phyloP scores from a whole-genome alignment of 1,140 invertebrate species.

The Planococcus citri region DNA sequence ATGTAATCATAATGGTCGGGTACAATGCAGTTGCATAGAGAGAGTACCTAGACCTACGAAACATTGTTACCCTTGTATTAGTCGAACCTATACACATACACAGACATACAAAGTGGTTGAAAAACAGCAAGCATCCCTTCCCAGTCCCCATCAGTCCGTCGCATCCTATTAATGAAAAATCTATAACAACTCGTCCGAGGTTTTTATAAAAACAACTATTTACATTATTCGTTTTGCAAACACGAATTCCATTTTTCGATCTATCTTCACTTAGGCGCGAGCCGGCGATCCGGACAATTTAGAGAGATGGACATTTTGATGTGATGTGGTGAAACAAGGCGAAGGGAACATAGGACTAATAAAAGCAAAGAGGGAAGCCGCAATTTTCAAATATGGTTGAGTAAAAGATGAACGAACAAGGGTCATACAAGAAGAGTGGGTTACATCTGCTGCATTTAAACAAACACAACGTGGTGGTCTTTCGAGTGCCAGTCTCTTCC shows the following conservation, averaged over 20 bases:
- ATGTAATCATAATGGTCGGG: too few relatives aligned
- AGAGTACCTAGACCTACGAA: too few relatives aligned
- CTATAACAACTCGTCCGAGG: too few relatives aligned
- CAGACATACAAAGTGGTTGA: too few relatives aligned
- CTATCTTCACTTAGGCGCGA: constrained; percentile 12
- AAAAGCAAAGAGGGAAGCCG: constrained; percentile 5
- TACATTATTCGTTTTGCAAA: constrained; percentile 9
- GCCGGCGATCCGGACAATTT: constrained; percentile 12
- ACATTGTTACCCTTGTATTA: too few relatives aligned
- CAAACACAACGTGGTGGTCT: constrained; percentile 12
- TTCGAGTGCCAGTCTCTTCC: not conserved
- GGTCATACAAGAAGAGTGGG: not conserved
- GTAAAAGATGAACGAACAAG: not conserved
- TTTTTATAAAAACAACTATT: not conserved
- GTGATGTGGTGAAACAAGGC: not conserved
- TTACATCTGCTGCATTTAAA: constrained; percentile 15
- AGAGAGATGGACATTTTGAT: too few relatives aligned
- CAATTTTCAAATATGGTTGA: constrained; percentile 1
- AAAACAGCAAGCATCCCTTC: too few relatives aligned
- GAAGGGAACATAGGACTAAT: not conserved
- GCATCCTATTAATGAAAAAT: too few relatives aligned
- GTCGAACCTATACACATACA: too few relatives aligned
- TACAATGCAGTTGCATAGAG: too few relatives aligned
- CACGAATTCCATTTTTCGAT: constrained; percentile 8
- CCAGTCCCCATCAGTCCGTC: too few relatives aligned